phyloP scores from a whole-genome alignment of 2,113 vertebrate genomes.

The Erinaceus europaeus region DNA sequence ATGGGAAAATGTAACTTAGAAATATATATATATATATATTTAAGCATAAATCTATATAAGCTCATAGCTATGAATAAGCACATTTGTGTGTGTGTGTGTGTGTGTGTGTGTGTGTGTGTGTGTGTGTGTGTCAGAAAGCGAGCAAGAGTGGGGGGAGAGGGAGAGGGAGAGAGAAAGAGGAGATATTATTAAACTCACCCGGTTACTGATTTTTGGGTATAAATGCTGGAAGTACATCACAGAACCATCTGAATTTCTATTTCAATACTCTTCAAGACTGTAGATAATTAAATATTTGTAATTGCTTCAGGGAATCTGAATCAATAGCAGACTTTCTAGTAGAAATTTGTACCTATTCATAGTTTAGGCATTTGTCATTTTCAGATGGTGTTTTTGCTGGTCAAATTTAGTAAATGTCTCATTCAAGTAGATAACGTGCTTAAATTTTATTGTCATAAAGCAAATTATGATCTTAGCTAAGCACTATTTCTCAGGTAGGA shows the following conservation, averaged over 20 bases:
- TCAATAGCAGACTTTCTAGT: conserved; percentile 43
- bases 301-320: background rate
- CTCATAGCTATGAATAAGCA: background rate
- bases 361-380: conserved; percentile 46
- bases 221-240: conserved; percentile 23
- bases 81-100: background rate
- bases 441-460: background rate
- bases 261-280: conserved; percentile 34
- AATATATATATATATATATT: conserved; percentile 43
- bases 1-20: background rate
- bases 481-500: background rate
- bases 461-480: background rate
- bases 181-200: conserved; percentile 11
- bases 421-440: background rate
- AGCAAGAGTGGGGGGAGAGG: too few species aligned
- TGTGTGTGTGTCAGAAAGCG: too few species aligned
- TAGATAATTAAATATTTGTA: conserved; percentile 63
- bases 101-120: background rate
- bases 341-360: conserved; percentile 45
- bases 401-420: conserved; percentile 14
- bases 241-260: conserved; percentile 34
- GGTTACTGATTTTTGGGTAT: conserved; percentile 53
- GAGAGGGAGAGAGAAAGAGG: too few species aligned
- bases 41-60: conserved; percentile 30
- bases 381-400: conserved; percentile 6